A percentile compares a stretch with the other conserved stretches of the same genome.
Evolutionary conservation across 2,113 vertebrate species (phyloP).

Genomic region (Scomber scombrus): DNA sequence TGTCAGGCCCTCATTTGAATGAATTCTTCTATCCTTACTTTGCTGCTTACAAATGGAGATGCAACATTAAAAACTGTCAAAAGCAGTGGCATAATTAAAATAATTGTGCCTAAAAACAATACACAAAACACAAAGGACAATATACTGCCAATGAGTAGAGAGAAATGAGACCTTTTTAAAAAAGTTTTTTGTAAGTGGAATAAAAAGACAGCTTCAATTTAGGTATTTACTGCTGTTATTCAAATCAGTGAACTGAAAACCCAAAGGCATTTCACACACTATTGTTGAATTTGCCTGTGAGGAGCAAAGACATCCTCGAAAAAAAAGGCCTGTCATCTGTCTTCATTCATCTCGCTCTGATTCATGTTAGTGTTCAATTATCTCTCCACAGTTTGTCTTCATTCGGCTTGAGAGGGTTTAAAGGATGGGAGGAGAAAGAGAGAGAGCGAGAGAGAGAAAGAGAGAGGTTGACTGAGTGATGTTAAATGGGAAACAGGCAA

Average conservation of each 20-base stretch:
- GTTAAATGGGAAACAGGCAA: slow-evolving; percentile 34
- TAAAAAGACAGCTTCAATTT: slow-evolving; percentile 26
- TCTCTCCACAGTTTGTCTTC: slow-evolving; percentile 64
- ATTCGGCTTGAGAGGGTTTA: slow-evolving; percentile 45
- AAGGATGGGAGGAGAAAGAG: slow-evolving; percentile 39
- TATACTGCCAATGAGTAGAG: not conserved
- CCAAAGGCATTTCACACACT: slow-evolving; percentile 13
- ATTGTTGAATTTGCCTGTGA: slow-evolving; percentile 16
- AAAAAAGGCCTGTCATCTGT: slow-evolving; percentile 44
- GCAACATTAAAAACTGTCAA: too few relatives aligned
- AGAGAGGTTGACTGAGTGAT: slow-evolving; percentile 21
- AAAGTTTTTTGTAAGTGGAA: slow-evolving; percentile 6
- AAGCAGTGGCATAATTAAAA: not conserved
- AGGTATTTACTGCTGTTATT: slow-evolving; percentile 24
- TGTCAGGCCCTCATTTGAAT: too few relatives aligned
- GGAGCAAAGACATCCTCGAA: slow-evolving; percentile 37
- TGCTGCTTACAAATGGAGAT: too few relatives aligned
- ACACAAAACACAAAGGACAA: too few relatives aligned
- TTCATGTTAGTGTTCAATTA: slow-evolving; percentile 69
- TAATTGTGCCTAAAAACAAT: not conserved
- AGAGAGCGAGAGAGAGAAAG: not conserved
- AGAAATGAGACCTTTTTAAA: not conserved
- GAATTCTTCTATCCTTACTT: too few relatives aligned
- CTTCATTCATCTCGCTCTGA: slow-evolving; percentile 62
- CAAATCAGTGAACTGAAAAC: slow-evolving; percentile 24